Evolutionary conservation across 2,888 invertebrate genomes (phyloP), one percentile per base, ranked within the genome.

Genomic region (Caenorhabditis sp.): DNA sequence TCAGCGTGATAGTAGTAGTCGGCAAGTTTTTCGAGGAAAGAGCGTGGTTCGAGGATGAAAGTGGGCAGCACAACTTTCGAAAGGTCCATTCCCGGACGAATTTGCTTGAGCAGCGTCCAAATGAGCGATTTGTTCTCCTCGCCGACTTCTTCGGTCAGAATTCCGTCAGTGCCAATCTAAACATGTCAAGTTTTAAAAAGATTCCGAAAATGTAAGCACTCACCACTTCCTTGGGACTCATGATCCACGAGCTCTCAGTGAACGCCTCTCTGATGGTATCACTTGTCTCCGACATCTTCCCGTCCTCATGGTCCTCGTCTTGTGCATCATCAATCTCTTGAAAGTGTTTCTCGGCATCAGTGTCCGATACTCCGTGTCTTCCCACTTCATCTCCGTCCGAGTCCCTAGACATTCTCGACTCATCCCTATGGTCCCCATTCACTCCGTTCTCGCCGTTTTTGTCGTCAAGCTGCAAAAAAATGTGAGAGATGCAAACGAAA

Each of bases 1-100:
- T 96, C 95, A 0, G 95, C 94, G 88, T 96, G 96, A 89, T 95
- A 96, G 90, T 96, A 97, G 90, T 97, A 99, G 91, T 99, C 99
- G 55, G 98, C 97, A 90, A 97, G 99, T 97, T 99, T 99, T 91
- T 99, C 99, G 56, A 99, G 92, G 45, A 99, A 92, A 0, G 98
- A 99, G 78, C 99, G 93, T 90, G 96, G 93, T 90, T 99, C 99
- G 86, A 99, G 91, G 85, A 99, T 99, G 89, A 99, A 99, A 17
- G 99, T 99, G 17, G 99, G 99, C 80, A 99, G 92, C 55, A 96
- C 96, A 77, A 96, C 95, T 91, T 94, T 94, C 77, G 94, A 94
- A 30, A 96, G 91, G 91, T 96, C 96, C 96, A 96, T 96, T 52
- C 96, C 96, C 0, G 96, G 95, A 15, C 95, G 92, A 35, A 95